These are phyloP conservation scores for Lycopodina hypogea DNA, from an alignment of 37 sponge, comb jelly and placozoan genomes.

Conservation along the genomic window DNA sequence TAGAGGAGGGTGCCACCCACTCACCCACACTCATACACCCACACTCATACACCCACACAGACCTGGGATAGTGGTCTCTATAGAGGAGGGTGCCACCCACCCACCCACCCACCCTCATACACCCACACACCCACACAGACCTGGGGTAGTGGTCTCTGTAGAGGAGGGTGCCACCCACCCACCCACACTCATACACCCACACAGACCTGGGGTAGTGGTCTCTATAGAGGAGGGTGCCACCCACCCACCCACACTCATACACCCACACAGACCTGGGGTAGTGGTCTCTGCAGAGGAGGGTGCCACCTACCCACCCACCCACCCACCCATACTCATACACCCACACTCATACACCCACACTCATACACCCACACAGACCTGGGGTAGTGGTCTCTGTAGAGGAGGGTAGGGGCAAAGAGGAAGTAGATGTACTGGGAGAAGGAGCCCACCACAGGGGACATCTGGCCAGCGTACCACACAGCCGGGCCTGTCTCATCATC, in stretches of 20 bases:
- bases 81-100: constrained; percentile 53
- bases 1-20: constrained; percentile 76
- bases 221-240: too few species aligned
- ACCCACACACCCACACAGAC: not conserved
- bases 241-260: not conserved
- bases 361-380: constrained; percentile 25
- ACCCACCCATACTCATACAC: too few species aligned
- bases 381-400: constrained; percentile 83
- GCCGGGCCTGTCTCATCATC: constrained; percentile 69
- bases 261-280: constrained; percentile 41
- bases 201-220: constrained; percentile 58
- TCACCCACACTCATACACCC: too few species aligned
- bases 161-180: too few species aligned
- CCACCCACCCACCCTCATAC: not conserved
- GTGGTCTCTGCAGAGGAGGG: too few species aligned
- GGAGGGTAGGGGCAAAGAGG: constrained; percentile 78
- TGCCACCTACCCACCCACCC: too few species aligned
- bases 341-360: not conserved
- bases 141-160: constrained; percentile 69
- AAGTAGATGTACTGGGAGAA: constrained; percentile 78
- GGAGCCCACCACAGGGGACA: constrained; percentile 61
- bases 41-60: too few species aligned
- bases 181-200: not conserved
- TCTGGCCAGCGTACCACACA: constrained; percentile 78
- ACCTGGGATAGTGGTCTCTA: constrained; percentile 71